Conservation (phyloP, 2,888 invertebrate species). For the Drosophila siamana region DNA sequence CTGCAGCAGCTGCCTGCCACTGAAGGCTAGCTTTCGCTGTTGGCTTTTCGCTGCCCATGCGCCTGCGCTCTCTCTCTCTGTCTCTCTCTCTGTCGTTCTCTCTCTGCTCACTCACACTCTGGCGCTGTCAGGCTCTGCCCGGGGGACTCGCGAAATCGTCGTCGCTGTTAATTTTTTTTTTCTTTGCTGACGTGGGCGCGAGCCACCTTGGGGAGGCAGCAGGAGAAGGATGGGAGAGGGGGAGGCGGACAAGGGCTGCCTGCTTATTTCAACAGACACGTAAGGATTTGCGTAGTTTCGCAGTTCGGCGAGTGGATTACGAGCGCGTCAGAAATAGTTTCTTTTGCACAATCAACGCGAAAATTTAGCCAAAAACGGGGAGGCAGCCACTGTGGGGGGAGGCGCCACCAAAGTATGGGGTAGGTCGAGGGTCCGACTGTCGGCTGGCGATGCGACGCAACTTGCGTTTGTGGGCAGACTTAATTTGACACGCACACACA, state of each 20-base stretch:
- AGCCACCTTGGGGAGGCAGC: conserved; percentile 52
- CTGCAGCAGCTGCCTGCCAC: conserved; percentile 19
- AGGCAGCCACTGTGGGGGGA: neutral
- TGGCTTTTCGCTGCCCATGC: conserved; percentile 39
- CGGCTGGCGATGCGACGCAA: conserved; percentile 19
- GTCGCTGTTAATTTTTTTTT: conserved; percentile 24
- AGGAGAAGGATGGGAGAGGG: neutral
- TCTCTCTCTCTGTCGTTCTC: conserved; percentile 22
- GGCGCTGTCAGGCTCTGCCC: conserved; percentile 68
- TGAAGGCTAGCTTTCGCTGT: conserved; percentile 23
- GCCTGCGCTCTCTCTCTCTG: conserved; percentile 54
- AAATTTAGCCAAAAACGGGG: neutral
- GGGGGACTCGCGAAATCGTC: conserved; percentile 77
- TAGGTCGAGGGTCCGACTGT: conserved; percentile 29
- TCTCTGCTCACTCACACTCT: conserved; percentile 2
- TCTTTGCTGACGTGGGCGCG: conserved; percentile 73
- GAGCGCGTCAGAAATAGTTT: conserved; percentile 78
- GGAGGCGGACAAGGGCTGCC: conserved; percentile 4
- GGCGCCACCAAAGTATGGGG: conserved; percentile 11
- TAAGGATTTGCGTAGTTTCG: conserved; percentile 74
- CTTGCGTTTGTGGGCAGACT: conserved; percentile 60
- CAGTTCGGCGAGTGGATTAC: conserved; percentile 55
- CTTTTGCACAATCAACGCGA: conserved; percentile 60
- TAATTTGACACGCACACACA: conserved; percentile 38
- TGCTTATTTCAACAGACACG: conserved; percentile 72